Evolutionary conservation across 2,797 vertebrate genomes (phyloP), one percentile per base, ranked within the genome.

Genomic region (Ctenosaura bakeri): DNA sequence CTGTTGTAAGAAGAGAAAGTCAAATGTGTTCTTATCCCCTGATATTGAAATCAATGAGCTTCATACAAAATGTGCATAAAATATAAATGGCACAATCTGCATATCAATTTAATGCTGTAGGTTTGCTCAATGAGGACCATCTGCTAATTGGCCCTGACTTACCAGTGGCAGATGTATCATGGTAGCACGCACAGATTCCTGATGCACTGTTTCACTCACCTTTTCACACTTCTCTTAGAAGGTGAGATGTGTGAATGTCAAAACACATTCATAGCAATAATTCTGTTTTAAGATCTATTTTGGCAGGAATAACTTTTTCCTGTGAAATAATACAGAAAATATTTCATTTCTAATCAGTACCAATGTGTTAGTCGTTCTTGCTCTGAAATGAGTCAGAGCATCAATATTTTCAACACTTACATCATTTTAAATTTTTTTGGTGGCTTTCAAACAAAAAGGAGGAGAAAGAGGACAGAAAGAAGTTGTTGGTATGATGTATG

Each of bases 281-380:
- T 85, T 76, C 85, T 74, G 50, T 14, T 76, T 76, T 32, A 42
- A 59, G 20, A 9, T 13, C 18, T 83, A 1, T 91, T 88, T 77
- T 56, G 87, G 38, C 2, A 64, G 79, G 1, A 88, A 91, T 85
- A 35, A 78, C 78, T 93, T 4, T 88, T 46, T n/a, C 66, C 10
- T 1, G 2, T 24, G 42, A 85, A 42, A 0, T 6, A 18, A 4
- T 12, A 46, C 4, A 91, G 18, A 29, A 50, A 62, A 78, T 50
- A 64, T n/a, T 86, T 84, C 1, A 73, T 73, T 93, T 90, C 85
- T 76, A 76, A 79, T 50, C 1, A 0, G 50, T 82, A 85, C 74
- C 2, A 1, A 69, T 32, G 66, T 84, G 16, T 64, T 91, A 54
- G 81, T 85, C 22, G 88, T 89, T 85, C 88, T 85, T 93, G 76